Evolutionary conservation across 2,113 vertebrate species (phyloP).

Genomic region (Lophochroa leadbeateri): DNA sequence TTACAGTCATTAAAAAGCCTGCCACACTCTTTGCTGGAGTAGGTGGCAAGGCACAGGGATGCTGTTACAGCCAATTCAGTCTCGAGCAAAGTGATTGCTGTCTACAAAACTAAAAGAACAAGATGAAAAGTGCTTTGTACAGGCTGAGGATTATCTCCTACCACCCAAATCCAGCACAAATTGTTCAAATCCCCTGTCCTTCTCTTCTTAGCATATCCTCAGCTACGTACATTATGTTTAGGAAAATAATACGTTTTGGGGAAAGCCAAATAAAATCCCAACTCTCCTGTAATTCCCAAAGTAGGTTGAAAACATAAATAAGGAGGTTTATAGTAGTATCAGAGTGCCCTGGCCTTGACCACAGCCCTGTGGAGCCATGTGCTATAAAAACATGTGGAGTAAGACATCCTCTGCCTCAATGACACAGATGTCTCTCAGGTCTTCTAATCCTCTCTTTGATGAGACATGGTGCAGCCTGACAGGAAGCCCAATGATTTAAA

Average conservation of each 20-base stretch:
- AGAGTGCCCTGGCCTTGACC: not conserved
- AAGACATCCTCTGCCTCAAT: not conserved
- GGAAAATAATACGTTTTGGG: not conserved
- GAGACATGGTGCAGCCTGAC: not conserved
- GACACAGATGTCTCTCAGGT: not conserved
- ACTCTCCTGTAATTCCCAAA: not conserved
- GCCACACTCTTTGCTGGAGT: not conserved
- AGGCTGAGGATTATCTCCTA: slow-evolving; percentile 4
- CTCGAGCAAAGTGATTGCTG: not conserved
- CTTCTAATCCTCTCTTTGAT: not conserved
- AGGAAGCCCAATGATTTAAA: not conserved
- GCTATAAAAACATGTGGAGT: not conserved
- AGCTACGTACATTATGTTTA: not conserved
- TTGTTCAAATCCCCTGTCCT: not conserved
- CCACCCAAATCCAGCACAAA: not conserved
- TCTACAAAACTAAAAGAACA: not conserved
- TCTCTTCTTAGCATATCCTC: not conserved
- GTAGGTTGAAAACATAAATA: not conserved
- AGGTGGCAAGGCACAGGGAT: not conserved
- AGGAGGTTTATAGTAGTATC: not conserved
- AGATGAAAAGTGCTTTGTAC: not conserved
- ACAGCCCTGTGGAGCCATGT: not conserved
- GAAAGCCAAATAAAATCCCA: not conserved
- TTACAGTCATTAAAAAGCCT: not conserved
- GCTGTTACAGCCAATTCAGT: not conserved